Evolutionary conservation across 1,140 invertebrate genomes (phyloP).

Genomic region (Aplysia californica): DNA sequence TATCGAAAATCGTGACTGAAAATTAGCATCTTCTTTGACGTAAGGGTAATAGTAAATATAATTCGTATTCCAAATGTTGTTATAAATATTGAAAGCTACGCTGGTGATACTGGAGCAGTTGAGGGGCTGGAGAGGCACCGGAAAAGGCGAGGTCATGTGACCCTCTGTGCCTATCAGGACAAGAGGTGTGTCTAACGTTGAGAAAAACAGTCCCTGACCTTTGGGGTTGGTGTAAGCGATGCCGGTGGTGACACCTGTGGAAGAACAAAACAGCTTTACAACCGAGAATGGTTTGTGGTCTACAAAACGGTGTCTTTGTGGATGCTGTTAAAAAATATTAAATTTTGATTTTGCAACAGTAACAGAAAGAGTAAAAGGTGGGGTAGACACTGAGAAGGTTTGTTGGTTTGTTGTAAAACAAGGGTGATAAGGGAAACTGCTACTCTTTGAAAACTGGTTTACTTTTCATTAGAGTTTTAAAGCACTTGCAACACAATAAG

Average conservation of each 20-base stretch:
- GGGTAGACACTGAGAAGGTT: neutral
- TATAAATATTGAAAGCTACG: constrained; percentile 58
- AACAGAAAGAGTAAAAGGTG: neutral
- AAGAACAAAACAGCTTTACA: too few relatives aligned
- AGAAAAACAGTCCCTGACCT: constrained; percentile 40
- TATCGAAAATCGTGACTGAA: constrained; percentile 43
- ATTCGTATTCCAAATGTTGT: constrained; percentile 65
- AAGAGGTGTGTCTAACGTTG: constrained; percentile 45
- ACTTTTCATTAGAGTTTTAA: too few relatives aligned
- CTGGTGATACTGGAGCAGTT: constrained; percentile 38
- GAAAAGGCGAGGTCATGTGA: constrained; percentile 46
- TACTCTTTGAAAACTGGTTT: too few relatives aligned
- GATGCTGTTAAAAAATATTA: neutral
- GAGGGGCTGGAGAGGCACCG: constrained; percentile 50
- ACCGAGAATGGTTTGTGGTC: too few relatives aligned
- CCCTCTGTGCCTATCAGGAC: constrained; percentile 40
- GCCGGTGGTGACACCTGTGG: constrained; percentile 48
- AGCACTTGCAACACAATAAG: too few relatives aligned
- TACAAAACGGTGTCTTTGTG: too few relatives aligned
- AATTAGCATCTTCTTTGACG: constrained; percentile 40
- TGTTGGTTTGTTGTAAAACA: neutral
- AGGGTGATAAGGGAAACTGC: neutral
- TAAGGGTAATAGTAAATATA: constrained; percentile 63
- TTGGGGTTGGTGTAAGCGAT: constrained; percentile 32
- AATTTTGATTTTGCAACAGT: neutral